Base-by-base conservation (phyloP, 2,113 vertebrate species). In the Sinocyclocheilus anshuiensis region DNA sequence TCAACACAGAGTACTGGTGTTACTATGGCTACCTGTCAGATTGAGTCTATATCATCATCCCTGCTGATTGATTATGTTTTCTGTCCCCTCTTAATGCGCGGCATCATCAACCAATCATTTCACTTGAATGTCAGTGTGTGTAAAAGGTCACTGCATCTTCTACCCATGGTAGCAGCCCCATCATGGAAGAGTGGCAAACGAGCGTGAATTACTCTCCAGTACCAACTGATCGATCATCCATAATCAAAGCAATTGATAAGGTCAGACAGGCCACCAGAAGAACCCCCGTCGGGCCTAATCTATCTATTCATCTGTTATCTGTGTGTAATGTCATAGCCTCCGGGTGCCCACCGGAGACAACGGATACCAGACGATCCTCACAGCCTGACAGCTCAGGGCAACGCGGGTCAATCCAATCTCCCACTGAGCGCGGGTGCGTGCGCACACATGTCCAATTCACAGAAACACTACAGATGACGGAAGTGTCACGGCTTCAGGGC, bases 381-480 rank as follows among this genome's bases (percentile, higher is more conserved):
- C 71, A 61, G 75, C 24, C 84, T 55, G 29, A 84, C 59, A 82
- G 84, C 45, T 80, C 82, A 74, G 82, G 69, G 82, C 82, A 84
- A 24, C 50, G 8, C n/a, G 79, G 48, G 87, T 86, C 82, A 71
- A 72, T 71, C 13, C 11, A 82, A 48, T 87, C 81, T 89, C 91
- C 90, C 91, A 91, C 92, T 91, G 84, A 82, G 86, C 86, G 81
- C 87, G 88, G 84, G 91, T 89, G 36, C 78, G 11, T 83, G 77
- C 67, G 57, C 4, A 50, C 61, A 74, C 36, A 74, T 67, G 84
- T 88, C 55, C 71, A 24, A 71, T 81, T 69, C 39, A 76, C 71
- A 48, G 81, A 86, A 87, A 83, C 81, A 42, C 75, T 33, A 77
- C 57, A 76, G 75, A 87, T 81, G 84, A 86, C 65, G 71, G 65